These are phyloP conservation scores for Orthochromis malagaraziensis DNA, from an alignment of 2,113 vertebrate genomes.

Conservation along the genomic window DNA sequence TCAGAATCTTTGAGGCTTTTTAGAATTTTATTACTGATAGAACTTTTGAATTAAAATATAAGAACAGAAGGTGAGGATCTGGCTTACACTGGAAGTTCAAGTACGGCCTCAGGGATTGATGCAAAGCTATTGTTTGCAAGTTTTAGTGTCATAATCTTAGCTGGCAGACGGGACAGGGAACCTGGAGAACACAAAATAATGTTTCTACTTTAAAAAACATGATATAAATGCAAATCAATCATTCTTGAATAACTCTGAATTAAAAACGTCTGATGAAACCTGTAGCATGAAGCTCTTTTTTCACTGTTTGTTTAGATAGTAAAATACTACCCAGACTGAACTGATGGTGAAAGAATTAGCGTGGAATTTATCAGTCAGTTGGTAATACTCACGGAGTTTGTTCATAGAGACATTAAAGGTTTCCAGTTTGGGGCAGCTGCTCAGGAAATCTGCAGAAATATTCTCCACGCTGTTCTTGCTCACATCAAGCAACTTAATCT, in stretches of 20 bases:
- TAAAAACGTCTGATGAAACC: background rate
- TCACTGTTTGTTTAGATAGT: background rate
- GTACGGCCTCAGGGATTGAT: conserved; percentile 75
- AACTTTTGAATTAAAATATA: background rate
- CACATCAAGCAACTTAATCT: conserved; percentile 84
- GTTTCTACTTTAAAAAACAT: background rate
- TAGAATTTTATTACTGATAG: background rate
- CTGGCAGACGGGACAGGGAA: conserved; percentile 72
- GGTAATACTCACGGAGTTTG: conserved; percentile 75
- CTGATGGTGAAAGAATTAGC: background rate
- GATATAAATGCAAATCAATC: background rate
- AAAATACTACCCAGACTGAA: background rate
- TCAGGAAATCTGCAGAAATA: conserved; percentile 73
- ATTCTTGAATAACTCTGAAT: background rate
- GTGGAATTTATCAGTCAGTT: background rate
- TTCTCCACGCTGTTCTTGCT: conserved; percentile 81
- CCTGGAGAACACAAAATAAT: conserved; percentile 61
- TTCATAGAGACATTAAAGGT: conserved; percentile 81
- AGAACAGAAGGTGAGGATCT: background rate
- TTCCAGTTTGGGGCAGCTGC: conserved; percentile 82
- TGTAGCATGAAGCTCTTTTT: background rate
- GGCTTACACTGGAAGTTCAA: conserved; percentile 86
- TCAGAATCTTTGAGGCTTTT: background rate
- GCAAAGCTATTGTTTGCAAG: conserved; percentile 83
- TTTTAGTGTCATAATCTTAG: conserved; percentile 82